A percentile compares a stretch with the other conserved stretches of the same genome.
Evolutionary conservation across 2,797 vertebrate species (phyloP).

Genomic region (Chaenodraco wilsoni): DNA sequence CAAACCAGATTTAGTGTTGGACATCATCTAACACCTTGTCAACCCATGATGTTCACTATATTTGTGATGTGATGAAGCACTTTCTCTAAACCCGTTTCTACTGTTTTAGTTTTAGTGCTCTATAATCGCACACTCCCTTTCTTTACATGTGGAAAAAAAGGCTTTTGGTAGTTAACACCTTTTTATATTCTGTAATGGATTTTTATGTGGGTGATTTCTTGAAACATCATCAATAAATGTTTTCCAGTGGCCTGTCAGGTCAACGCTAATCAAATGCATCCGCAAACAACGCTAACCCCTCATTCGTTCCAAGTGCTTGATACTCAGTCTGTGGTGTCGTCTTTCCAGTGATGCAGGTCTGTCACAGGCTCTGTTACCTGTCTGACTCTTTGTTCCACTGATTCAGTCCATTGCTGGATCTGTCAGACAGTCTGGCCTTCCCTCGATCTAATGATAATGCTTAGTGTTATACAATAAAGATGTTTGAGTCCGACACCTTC

Average conservation of each 20-base stretch:
- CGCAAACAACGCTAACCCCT: slow-evolving; percentile 12
- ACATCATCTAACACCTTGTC: slow-evolving; percentile 6
- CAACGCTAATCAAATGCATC: slow-evolving; percentile 32
- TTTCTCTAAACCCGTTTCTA: slow-evolving; percentile 3
- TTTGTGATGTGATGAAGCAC: slow-evolving; percentile 11
- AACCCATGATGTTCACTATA: background rate
- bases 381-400: slow-evolving; percentile 46
- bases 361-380: slow-evolving; percentile 58
- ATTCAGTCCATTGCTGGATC: slow-evolving; percentile 33
- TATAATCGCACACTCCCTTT: background rate
- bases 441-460: slow-evolving; percentile 34
- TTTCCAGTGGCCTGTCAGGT: slow-evolving; percentile 25
- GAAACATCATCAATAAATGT: background rate
- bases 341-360: slow-evolving; percentile 55
- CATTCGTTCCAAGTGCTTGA: slow-evolving; percentile 46
- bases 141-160: slow-evolving; percentile 2
- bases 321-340: slow-evolving; percentile 51
- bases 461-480: slow-evolving; percentile 1
- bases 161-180: background rate
- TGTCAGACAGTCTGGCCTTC: slow-evolving; percentile 37
- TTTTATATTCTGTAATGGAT: background rate
- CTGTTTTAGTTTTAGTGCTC: background rate
- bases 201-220: background rate
- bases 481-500: slow-evolving; percentile 16
- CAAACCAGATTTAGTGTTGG: slow-evolving; percentile 10